Conservation (phyloP, 2,113 vertebrate species). For the Nesogale talazaci region DNA sequence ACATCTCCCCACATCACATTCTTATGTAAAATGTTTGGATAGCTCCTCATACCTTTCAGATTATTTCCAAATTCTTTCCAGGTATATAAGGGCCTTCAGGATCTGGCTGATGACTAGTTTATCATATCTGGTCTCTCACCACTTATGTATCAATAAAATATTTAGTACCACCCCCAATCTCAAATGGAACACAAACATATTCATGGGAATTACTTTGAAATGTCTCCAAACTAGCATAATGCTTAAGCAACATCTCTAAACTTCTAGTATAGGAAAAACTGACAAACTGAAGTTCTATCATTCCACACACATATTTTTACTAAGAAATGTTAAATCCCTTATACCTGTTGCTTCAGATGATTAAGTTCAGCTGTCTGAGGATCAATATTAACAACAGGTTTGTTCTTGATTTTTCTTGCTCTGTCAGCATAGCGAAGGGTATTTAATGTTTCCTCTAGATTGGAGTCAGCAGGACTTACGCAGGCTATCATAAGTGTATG, state of each 20-base stretch:
- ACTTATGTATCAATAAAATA: slow-evolving; percentile 36
- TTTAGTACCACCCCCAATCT: not conserved
- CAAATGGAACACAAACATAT: slow-evolving; percentile 40
- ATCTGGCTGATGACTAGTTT: not conserved
- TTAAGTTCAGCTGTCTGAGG: slow-evolving; percentile 92
- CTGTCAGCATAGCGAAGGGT: slow-evolving; percentile 97
- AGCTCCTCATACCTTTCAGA: not conserved
- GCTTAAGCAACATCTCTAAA: slow-evolving; percentile 45
- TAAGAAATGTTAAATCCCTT: slow-evolving; percentile 33
- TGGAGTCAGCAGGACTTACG: slow-evolving; percentile 96
- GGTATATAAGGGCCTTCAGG: slow-evolving; percentile 5
- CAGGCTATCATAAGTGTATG: slow-evolving; percentile 99
- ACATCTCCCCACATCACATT: slow-evolving; percentile 6
- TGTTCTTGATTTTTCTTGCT: slow-evolving; percentile 98
- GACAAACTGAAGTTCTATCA: slow-evolving; percentile 41
- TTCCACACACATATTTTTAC: slow-evolving; percentile 35
- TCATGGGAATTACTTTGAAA: slow-evolving; percentile 58
- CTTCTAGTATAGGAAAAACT: slow-evolving; percentile 35
- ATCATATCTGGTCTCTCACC: not conserved
- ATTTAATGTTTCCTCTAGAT: slow-evolving; percentile 98
- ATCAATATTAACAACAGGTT: slow-evolving; percentile 94
- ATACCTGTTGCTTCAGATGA: slow-evolving; percentile 94
- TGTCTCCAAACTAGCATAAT: slow-evolving; percentile 33
- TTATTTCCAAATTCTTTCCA: slow-evolving; percentile 41
- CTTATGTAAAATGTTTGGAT: slow-evolving; percentile 42